Evolutionary conservation across 2,797 vertebrate genomes (phyloP).

Genomic region (Anguilla megastoma): DNA sequence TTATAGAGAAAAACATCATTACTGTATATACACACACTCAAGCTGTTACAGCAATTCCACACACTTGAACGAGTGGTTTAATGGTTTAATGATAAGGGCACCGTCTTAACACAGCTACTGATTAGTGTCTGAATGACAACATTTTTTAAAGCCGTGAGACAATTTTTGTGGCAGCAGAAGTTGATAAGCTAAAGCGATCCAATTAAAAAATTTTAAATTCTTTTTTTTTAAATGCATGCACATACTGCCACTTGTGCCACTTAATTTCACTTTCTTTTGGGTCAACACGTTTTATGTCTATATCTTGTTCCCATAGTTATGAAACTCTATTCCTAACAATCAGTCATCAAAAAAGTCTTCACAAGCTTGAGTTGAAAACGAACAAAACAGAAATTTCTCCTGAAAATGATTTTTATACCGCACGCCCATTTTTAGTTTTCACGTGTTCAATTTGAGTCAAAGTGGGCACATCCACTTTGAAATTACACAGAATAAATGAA

Average conservation of each 20-base stretch:
- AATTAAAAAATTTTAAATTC: background rate
- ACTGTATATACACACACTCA: background rate
- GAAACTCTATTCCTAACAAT: background rate
- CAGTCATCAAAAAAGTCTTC: background rate
- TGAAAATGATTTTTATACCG: background rate
- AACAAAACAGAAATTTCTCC: background rate
- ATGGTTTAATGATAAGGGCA: background rate
- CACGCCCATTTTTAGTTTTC: background rate
- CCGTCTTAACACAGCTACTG: background rate
- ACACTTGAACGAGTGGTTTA: background rate
- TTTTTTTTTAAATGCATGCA: slow-evolving; percentile 11
- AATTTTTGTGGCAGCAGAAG: background rate
- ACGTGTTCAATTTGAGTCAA: background rate
- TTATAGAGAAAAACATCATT: background rate
- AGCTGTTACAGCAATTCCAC: background rate
- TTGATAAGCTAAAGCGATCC: background rate
- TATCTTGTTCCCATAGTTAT: background rate
- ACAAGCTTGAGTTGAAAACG: background rate
- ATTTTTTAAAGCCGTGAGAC: background rate
- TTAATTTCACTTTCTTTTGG: background rate
- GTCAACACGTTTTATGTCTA: background rate
- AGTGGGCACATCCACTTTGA: background rate
- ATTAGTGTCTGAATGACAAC: background rate
- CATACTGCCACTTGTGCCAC: background rate
- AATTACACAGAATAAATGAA: background rate